A percentile compares a stretch with the other conserved stretches of the same genome.
phyloP scores from a whole-genome alignment of 2,888 invertebrate genomes.

The Parapristionchus giblindavisi region DNA sequence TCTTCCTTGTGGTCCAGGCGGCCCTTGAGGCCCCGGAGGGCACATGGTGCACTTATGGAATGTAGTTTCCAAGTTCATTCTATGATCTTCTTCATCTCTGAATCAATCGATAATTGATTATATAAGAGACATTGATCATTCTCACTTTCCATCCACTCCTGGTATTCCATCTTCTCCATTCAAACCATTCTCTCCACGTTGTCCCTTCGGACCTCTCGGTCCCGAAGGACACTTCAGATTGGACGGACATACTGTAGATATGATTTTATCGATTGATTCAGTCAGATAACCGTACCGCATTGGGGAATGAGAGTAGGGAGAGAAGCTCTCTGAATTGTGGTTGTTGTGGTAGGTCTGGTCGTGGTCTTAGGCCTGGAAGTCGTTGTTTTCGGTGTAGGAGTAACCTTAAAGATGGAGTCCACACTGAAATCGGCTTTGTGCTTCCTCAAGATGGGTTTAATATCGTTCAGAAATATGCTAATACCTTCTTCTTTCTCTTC shows the following conservation, averaged over 20 bases:
- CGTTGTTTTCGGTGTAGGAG: background rate
- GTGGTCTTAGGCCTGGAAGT: background rate
- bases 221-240: background rate
- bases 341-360: background rate
- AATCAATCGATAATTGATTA: background rate
- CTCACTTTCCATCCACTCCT: conserved; percentile 6
- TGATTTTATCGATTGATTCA: no score
- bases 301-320: conserved; percentile 31
- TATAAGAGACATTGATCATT: background rate
- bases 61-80: conserved; percentile 3
- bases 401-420: background rate
- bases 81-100: conserved; percentile 19
- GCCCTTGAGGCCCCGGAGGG: conserved; percentile 56
- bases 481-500: background rate
- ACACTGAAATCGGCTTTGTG: background rate
- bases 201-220: background rate
- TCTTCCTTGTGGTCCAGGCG: conserved; percentile 49
- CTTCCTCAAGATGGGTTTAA: background rate
- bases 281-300: conserved; percentile 3
- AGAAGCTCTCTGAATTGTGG: background rate
- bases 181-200: background rate
- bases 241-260: conserved; percentile 9
- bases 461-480: background rate
- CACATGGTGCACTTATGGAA: conserved; percentile 40
- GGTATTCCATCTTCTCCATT: conserved; percentile 25